Percentiles rank a stretch among this genome's conserved stretches.
Evolutionary conservation across 1,140 invertebrate genomes (phyloP).

Genomic region (Hypsibius dujardini): DNA sequence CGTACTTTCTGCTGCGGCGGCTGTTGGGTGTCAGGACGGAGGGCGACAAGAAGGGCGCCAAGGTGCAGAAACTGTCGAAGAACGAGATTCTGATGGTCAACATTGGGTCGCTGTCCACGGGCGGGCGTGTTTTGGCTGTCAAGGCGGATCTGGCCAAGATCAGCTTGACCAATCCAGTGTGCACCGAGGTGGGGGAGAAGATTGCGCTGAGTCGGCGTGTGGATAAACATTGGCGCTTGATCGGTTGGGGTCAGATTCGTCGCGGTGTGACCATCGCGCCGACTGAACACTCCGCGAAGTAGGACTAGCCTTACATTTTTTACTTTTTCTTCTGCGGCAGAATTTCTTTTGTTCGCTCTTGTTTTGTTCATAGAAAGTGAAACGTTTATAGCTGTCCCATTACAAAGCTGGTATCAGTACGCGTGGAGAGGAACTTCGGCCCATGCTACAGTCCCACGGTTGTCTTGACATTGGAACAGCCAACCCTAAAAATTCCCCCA

Average conservation of each 20-base stretch:
- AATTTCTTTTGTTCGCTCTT: too few relatives aligned
- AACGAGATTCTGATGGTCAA: conserved; percentile 88
- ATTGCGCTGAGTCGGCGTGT: conserved; percentile 91
- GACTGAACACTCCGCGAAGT: background rate
- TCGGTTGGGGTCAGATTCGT: conserved; percentile 90
- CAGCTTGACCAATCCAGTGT: conserved; percentile 85
- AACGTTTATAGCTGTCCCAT: too few relatives aligned
- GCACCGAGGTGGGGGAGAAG: conserved; percentile 94
- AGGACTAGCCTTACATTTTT: too few relatives aligned
- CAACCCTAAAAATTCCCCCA: too few relatives aligned
- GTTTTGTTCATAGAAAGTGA: too few relatives aligned
- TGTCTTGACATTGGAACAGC: too few relatives aligned
- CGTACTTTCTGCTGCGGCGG: conserved; percentile 84
- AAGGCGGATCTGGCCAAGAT: conserved; percentile 96
- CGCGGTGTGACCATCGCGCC: conserved; percentile 74
- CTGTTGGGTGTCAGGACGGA: conserved; percentile 91
- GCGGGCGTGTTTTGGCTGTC: conserved; percentile 82
- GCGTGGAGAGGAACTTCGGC: too few relatives aligned
- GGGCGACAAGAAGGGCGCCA: conserved; percentile 95
- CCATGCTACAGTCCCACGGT: too few relatives aligned
- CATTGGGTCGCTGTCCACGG: conserved; percentile 94
- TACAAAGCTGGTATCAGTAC: too few relatives aligned
- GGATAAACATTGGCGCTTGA: conserved; percentile 97
- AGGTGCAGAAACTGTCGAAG: conserved; percentile 73
- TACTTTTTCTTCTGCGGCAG: too few relatives aligned